Evolutionary conservation across 2,113 vertebrate species (phyloP).

Genomic region (Ictalurus punctatus): DNA sequence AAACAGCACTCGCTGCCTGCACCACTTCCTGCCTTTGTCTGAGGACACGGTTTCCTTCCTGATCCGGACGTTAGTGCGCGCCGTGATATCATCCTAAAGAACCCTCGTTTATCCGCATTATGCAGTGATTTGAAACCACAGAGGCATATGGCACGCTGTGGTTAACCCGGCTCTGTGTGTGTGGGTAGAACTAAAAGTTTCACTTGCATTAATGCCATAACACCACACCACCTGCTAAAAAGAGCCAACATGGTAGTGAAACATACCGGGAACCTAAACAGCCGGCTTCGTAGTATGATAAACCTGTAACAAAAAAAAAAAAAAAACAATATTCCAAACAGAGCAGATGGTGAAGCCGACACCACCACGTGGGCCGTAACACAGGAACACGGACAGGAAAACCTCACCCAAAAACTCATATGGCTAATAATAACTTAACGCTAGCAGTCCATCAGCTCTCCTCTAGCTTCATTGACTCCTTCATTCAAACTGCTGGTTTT

Average conservation of each 20-base stretch:
- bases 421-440: not conserved
- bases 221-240: not conserved
- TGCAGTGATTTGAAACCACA: conserved; percentile 2
- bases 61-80: not conserved
- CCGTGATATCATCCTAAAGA: conserved; percentile 44
- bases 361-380: no score
- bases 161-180: not conserved
- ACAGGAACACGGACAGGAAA: not conserved
- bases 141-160: not conserved
- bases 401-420: not conserved
- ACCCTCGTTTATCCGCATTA: conserved; percentile 17
- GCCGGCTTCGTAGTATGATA: no score
- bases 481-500: not conserved
- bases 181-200: not conserved
- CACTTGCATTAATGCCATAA: not conserved
- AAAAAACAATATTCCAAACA: not conserved
- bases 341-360: not conserved
- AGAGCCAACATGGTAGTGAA: not conserved
- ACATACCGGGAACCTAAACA: not conserved
- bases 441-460: not conserved
- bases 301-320: not conserved
- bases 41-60: conserved; percentile 63
- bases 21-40: conserved; percentile 73
- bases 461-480: not conserved
- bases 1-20: conserved; percentile 17